Conservation (phyloP, 2,888 invertebrate species). For the Alentia gelatinosa region DNA sequence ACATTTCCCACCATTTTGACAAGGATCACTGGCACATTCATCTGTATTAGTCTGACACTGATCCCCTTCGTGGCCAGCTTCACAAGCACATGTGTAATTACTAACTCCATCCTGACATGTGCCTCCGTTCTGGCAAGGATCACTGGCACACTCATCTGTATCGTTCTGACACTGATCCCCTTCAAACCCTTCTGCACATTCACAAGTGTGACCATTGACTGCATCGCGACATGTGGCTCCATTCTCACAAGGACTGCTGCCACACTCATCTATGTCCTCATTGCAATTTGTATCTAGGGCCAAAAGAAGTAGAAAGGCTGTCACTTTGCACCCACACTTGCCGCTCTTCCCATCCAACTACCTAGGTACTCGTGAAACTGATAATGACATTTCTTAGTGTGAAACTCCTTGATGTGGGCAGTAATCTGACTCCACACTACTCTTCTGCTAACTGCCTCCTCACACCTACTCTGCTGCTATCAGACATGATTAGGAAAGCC, state of each 20-base stretch:
- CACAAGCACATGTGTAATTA: constrained; percentile 81
- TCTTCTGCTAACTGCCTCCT: too few relatives aligned
- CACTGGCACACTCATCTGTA: constrained; percentile 61
- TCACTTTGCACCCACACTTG: too few relatives aligned
- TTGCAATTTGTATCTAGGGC: constrained; percentile 52
- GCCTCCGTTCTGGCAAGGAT: constrained; percentile 80
- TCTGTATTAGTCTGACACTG: not conserved
- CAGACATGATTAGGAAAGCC: too few relatives aligned
- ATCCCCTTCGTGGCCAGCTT: constrained; percentile 64
- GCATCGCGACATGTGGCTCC: constrained; percentile 51
- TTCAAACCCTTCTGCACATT: constrained; percentile 1
- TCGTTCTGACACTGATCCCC: constrained; percentile 79
- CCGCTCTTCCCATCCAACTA: too few relatives aligned
- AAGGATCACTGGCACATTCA: constrained; percentile 55
- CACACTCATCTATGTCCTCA: constrained; percentile 61
- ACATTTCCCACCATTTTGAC: constrained; percentile 62
- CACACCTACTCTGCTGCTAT: too few relatives aligned
- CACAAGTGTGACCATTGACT: not conserved
- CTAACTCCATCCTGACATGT: constrained; percentile 85
- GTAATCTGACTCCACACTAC: too few relatives aligned
- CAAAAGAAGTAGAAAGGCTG: not conserved
- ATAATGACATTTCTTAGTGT: too few relatives aligned
- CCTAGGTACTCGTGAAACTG: too few relatives aligned
- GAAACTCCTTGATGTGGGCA: too few relatives aligned
- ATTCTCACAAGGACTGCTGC: constrained; percentile 46